Evolutionary conservation across 2,797 vertebrate species (phyloP).

Genomic region (Varecia variegata): DNA sequence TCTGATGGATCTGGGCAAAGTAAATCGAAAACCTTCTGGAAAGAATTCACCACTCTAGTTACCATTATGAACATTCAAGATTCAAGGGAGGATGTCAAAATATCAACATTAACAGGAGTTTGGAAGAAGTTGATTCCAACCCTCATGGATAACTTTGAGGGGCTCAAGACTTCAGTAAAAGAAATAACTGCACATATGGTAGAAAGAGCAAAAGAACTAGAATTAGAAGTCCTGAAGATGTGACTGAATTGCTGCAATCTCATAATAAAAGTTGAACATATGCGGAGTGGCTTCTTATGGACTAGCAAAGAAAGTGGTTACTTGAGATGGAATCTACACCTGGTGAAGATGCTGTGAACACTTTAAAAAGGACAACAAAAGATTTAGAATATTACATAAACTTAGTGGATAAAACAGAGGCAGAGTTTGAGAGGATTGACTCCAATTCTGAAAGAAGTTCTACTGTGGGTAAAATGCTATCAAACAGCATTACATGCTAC

Average conservation of each 20-base stretch:
- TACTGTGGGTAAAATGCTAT: background rate
- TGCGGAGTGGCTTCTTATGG: background rate
- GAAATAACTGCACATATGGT: background rate
- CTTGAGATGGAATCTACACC: background rate
- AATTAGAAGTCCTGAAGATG: background rate
- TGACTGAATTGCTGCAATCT: background rate
- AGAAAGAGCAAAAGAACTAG: background rate
- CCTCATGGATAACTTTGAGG: background rate
- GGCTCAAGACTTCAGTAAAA: background rate
- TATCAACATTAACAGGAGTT: background rate
- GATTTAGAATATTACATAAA: background rate
- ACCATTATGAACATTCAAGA: background rate
- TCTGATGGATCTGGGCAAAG: background rate
- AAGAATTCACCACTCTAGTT: background rate
- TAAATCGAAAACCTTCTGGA: background rate
- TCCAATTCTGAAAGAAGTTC: background rate
- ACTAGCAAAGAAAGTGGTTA: background rate
- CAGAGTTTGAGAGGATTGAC: background rate
- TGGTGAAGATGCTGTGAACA: background rate
- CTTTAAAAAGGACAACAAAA: background rate
- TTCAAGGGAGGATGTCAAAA: background rate
- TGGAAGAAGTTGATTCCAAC: background rate
- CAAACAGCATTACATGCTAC: background rate
- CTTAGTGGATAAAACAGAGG: background rate
- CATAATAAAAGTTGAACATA: background rate